phyloP scores from a whole-genome alignment of 2,113 vertebrate genomes.

The Nyctereutes procyonoides region DNA sequence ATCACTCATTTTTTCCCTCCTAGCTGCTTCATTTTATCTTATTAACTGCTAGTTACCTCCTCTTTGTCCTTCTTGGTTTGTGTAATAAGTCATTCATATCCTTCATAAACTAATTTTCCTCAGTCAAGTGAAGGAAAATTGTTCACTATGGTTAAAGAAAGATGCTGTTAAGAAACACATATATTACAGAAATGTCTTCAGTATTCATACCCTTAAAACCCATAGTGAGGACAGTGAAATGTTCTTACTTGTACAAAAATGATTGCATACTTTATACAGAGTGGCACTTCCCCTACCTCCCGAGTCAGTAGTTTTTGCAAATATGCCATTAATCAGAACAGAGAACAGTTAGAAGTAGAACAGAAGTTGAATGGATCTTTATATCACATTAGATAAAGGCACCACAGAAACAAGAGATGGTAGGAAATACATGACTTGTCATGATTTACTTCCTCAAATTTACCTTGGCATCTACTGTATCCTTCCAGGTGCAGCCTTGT shows the following conservation, averaged over 20 bases:
- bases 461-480: not conserved
- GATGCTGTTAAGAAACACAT: constrained; percentile 51
- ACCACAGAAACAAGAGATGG: constrained; percentile 12
- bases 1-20: not conserved
- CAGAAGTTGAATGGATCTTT: constrained; percentile 1
- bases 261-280: constrained; percentile 20
- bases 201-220: constrained; percentile 21
- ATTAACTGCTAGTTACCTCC: not conserved
- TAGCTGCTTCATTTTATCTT: not conserved
- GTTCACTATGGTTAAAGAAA: constrained; percentile 4
- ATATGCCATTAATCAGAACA: constrained; percentile 49
- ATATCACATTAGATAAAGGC: constrained; percentile 27
- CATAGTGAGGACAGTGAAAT: constrained; percentile 19
- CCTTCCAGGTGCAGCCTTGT: not conserved
- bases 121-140: constrained; percentile 40
- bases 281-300: not conserved
- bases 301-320: constrained; percentile 24
- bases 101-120: constrained; percentile 59
- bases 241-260: constrained; percentile 33
- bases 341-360: not conserved
- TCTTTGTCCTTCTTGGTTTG: not conserved
- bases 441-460: not conserved
- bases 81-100: constrained; percentile 22
- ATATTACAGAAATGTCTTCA: constrained; percentile 23
- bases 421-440: not conserved